Percentiles rank a stretch among this genome's conserved stretches.
Evolutionary conservation across 2,888 invertebrate genomes (phyloP).

Genomic region (Leptinotarsa rubiginosa): DNA sequence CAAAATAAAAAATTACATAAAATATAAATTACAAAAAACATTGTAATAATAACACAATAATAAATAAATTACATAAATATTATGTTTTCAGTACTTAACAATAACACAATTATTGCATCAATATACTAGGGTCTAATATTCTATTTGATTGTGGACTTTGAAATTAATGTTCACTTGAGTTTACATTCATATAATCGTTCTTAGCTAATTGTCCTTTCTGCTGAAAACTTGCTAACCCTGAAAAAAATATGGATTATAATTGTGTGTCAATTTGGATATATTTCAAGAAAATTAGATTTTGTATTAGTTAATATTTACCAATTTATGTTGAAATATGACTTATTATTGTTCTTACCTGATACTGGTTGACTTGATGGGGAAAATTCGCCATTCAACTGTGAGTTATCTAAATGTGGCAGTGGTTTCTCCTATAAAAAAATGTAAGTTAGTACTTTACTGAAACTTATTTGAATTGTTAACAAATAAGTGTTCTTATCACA

Average conservation of each 20-base stretch:
- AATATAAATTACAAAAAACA: constrained; percentile 50
- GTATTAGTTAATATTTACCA: too few relatives aligned
- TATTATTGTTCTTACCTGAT: constrained; percentile 60
- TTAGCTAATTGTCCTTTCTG: constrained; percentile 34
- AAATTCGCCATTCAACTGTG: constrained; percentile 62
- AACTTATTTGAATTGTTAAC: neutral
- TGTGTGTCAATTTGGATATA: neutral
- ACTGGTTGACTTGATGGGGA: constrained; percentile 69
- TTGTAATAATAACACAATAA: constrained; percentile 50
- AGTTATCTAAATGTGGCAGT: constrained; percentile 55
- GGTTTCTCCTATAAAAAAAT: constrained; percentile 58
- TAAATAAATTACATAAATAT: constrained; percentile 55
- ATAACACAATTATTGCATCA: constrained; percentile 33
- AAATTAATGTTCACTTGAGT: constrained; percentile 53
- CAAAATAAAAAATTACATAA: constrained; percentile 55
- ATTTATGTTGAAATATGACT: neutral
- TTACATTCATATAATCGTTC: constrained; percentile 56
- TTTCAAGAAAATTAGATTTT: neutral
- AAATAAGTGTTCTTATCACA: neutral
- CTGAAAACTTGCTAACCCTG: constrained; percentile 41
- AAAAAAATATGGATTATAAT: constrained; percentile 28
- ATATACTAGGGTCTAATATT: constrained; percentile 20
- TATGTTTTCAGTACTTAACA: constrained; percentile 41
- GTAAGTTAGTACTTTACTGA: neutral
- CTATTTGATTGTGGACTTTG: constrained; percentile 50